Evolutionary conservation across 2,888 invertebrate genomes (phyloP).

Genomic region (Sarcophaga subvicina): DNA sequence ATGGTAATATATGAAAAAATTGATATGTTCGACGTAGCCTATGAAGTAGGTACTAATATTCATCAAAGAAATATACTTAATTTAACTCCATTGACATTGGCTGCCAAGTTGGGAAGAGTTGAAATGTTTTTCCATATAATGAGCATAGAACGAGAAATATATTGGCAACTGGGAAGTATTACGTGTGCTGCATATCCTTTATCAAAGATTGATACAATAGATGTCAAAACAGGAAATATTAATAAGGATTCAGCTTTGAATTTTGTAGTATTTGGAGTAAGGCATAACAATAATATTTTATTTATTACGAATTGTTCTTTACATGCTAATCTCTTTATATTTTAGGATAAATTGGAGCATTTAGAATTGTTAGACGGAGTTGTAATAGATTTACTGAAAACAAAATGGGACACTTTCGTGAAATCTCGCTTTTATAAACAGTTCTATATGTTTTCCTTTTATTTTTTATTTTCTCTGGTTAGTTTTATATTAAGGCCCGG

Average conservation of each 20-base stretch:
- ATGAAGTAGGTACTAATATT: slow-evolving; percentile 95
- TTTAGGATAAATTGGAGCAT: slow-evolving; percentile 95
- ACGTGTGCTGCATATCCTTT: slow-evolving; percentile 99
- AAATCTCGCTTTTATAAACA: slow-evolving; percentile 96
- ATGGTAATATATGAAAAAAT: slow-evolving; percentile 96
- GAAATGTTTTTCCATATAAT: slow-evolving; percentile 99
- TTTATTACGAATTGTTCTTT: slow-evolving; percentile 10
- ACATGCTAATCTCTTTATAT: background rate
- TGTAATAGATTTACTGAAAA: slow-evolving; percentile 94
- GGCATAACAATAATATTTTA: slow-evolving; percentile 17
- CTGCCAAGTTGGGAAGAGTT: slow-evolving; percentile 95
- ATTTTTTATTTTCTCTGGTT: slow-evolving; percentile 93
- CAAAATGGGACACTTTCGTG: slow-evolving; percentile 99
- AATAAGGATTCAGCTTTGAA: slow-evolving; percentile 97
- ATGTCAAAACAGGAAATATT: slow-evolving; percentile 94
- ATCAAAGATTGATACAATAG: slow-evolving; percentile 97
- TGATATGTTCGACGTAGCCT: slow-evolving; percentile 96
- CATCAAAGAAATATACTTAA: slow-evolving; percentile 92
- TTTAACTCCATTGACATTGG: slow-evolving; percentile 95
- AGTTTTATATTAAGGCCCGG: slow-evolving; percentile 96
- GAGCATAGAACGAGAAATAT: slow-evolving; percentile 97
- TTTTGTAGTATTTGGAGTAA: slow-evolving; percentile 97
- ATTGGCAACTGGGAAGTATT: slow-evolving; percentile 97
- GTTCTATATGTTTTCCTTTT: slow-evolving; percentile 94
- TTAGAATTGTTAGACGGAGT: slow-evolving; percentile 97